These are phyloP conservation scores for Drosophila subquinaria DNA, from an alignment of 2,888 invertebrate genomes.

Conservation along the genomic window DNA sequence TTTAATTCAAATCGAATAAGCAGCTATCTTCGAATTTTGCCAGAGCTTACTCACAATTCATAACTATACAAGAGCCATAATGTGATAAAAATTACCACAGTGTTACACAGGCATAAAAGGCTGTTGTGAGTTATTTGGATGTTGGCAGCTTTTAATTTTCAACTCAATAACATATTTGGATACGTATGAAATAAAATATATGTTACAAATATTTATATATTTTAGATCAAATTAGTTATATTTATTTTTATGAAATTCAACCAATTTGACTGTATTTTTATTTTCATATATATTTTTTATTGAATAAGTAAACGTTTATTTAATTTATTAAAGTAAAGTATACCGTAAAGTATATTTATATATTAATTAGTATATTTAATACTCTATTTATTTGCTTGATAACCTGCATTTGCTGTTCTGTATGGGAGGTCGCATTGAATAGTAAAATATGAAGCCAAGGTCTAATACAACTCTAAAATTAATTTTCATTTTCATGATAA, in stretches of 20 bases:
- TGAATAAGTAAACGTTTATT: too few relatives aligned
- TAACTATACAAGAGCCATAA: constrained; percentile 3
- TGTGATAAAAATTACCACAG: background rate
- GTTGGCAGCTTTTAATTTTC: background rate
- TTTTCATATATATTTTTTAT: too few relatives aligned
- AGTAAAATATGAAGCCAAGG: background rate
- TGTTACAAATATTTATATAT: background rate
- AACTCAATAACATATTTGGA: background rate
- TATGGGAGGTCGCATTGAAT: background rate
- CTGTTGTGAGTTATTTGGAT: background rate
- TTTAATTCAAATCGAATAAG: constrained; percentile 35
- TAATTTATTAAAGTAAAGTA: too few relatives aligned
- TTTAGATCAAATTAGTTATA: too few relatives aligned
- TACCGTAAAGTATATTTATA: too few relatives aligned
- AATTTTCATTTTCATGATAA: background rate
- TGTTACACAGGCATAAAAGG: background rate
- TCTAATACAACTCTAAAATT: background rate
- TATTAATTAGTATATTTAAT: too few relatives aligned
- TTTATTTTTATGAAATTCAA: too few relatives aligned
- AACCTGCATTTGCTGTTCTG: too few relatives aligned
- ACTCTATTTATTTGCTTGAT: too few relatives aligned
- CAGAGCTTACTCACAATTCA: background rate
- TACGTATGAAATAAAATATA: background rate
- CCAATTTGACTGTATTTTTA: too few relatives aligned
- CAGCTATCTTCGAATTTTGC: constrained; percentile 30